Evolutionary conservation across 2,888 invertebrate genomes (phyloP).

Genomic region (Geotrupes spiniger): DNA sequence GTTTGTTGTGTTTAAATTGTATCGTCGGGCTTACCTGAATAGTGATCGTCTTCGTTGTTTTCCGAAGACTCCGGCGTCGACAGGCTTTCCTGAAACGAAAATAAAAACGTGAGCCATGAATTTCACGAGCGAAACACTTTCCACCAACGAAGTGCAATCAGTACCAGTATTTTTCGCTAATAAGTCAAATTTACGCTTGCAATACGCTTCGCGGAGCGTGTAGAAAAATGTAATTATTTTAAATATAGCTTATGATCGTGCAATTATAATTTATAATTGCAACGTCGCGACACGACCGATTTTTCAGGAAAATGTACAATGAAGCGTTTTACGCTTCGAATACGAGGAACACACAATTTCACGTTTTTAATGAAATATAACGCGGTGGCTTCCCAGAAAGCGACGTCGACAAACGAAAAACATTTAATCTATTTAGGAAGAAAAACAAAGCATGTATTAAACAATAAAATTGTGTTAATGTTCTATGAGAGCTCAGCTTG

Average conservation of each 20-base stretch:
- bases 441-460: too few relatives aligned
- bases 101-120: too few relatives aligned
- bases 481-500: conserved; percentile 19
- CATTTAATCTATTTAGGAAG: too few relatives aligned
- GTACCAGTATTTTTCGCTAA: conserved; percentile 4
- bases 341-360: too few relatives aligned
- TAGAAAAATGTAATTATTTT: conserved; percentile 26
- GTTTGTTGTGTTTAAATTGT: too few relatives aligned
- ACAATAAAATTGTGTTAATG: conserved; percentile 21
- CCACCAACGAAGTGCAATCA: not conserved
- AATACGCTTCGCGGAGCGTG: conserved; percentile 27
- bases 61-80: conserved; percentile 67
- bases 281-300: not conserved
- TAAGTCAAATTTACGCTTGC: conserved; percentile 13
- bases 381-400: too few relatives aligned
- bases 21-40: conserved; percentile 57
- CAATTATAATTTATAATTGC: conserved; percentile 32
- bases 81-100: conserved; percentile 67
- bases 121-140: too few relatives aligned
- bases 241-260: conserved; percentile 24
- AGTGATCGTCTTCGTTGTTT: conserved; percentile 69
- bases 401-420: too few relatives aligned
- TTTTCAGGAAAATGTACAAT: too few relatives aligned
- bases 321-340: too few relatives aligned
- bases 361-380: too few relatives aligned